These are phyloP conservation scores for Nebria brevicollis DNA, from an alignment of 2,888 invertebrate species.

Conservation along the genomic window DNA sequence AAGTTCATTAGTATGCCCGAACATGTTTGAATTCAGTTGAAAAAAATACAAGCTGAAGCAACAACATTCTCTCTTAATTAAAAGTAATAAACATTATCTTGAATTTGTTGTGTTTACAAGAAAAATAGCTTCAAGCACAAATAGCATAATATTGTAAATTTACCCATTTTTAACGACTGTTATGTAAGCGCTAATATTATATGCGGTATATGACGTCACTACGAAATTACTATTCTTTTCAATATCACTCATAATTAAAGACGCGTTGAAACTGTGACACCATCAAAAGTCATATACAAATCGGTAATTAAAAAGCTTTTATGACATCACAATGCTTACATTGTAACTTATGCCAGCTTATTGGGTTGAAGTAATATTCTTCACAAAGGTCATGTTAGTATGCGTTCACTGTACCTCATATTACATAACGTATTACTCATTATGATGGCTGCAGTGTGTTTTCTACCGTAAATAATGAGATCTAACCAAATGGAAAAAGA, in stretches of 20 bases:
- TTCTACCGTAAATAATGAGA: not conserved
- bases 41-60: slow-evolving; percentile 41
- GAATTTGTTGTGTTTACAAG: slow-evolving; percentile 37
- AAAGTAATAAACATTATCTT: slow-evolving; percentile 44
- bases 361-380: too few species aligned
- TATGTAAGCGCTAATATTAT: slow-evolving; percentile 1
- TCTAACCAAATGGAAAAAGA: too few species aligned
- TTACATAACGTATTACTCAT: not conserved
- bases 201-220: not conserved
- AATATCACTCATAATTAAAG: not conserved
- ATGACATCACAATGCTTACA: too few species aligned
- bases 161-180: slow-evolving; percentile 23
- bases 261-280: too few species aligned
- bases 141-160: slow-evolving; percentile 33
- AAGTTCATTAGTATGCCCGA: slow-evolving; percentile 41
- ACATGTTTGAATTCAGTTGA: slow-evolving; percentile 40
- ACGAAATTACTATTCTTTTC: not conserved
- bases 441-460: not conserved
- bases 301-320: too few species aligned
- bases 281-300: too few species aligned
- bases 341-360: too few species aligned
- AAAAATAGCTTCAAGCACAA: slow-evolving; percentile 24
- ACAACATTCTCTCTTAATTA: slow-evolving; percentile 43
- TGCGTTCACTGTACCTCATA: too few species aligned
- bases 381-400: too few species aligned